phyloP scores from a whole-genome alignment of 2,113 vertebrate genomes.

The Passer domesticus region DNA sequence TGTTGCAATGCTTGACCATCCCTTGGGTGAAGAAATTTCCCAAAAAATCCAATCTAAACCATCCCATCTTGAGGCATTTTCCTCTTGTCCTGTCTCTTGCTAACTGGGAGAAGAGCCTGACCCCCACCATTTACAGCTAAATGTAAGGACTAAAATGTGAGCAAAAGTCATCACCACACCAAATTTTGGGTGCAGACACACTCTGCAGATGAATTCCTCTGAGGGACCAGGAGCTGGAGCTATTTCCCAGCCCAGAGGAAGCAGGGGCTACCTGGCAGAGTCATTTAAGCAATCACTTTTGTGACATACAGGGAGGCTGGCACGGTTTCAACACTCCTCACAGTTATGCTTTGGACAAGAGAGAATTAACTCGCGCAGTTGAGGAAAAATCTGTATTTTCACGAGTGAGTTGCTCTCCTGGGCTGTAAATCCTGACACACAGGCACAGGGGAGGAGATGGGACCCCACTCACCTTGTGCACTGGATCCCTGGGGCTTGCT shows the following conservation, averaged over 20 bases:
- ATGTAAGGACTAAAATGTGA: neutral
- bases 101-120: neutral
- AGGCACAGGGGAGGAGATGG: neutral
- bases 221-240: neutral
- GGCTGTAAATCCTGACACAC: neutral
- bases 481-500: neutral
- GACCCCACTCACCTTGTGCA: neutral
- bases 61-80: neutral
- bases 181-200: neutral
- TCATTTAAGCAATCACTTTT: neutral
- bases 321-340: neutral
- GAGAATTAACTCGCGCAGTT: neutral
- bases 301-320: neutral
- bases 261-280: neutral
- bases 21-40: neutral
- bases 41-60: neutral
- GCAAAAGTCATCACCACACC: neutral
- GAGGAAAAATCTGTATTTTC: neutral
- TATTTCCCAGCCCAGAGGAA: neutral
- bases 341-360: neutral
- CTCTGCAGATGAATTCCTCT: neutral
- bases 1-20: neutral
- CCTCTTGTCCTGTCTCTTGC: neutral
- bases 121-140: neutral
- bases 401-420: fast-evolving